These are phyloP conservation scores for Ormyrus labotus DNA, from an alignment of 2,888 invertebrate species.

Conservation along the genomic window DNA sequence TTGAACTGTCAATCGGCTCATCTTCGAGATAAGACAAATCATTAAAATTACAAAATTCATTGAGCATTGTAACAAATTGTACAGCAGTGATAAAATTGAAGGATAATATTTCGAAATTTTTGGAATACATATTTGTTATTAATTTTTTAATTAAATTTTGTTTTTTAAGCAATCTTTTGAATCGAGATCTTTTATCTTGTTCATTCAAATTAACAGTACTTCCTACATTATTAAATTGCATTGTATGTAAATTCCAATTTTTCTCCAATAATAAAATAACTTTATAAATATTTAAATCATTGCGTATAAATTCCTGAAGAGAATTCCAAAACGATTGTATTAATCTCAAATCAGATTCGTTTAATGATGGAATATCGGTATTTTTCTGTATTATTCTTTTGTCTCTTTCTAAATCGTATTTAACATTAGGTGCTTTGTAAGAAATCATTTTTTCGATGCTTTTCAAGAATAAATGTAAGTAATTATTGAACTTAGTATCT, in stretches of 20 bases:
- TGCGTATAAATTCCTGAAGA: conserved; percentile 11
- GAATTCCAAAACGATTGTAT: conserved; percentile 38
- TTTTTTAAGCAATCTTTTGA: conserved; percentile 27
- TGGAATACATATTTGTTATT: conserved; percentile 21
- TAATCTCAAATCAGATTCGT: conserved; percentile 1
- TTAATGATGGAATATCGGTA: not conserved
- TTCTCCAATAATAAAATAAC: conserved; percentile 38
- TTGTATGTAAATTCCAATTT: conserved; percentile 16
- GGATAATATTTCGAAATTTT: conserved; percentile 38
- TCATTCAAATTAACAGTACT: too few species aligned
- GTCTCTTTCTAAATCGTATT: not conserved
- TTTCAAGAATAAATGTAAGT: not conserved
- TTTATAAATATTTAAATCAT: conserved; percentile 43
- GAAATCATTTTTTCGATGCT: not conserved
- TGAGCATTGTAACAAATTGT: conserved; percentile 40
- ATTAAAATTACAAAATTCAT: conserved; percentile 12
- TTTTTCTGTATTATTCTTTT: not conserved
- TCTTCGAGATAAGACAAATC: not conserved
- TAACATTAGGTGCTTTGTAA: not conserved
- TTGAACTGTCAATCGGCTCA: not conserved
- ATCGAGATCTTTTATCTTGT: not conserved
- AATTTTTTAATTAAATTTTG: conserved; percentile 42
- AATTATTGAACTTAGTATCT: not conserved
- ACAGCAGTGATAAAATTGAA: conserved; percentile 33
- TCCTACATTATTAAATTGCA: too few species aligned